phyloP scores from a whole-genome alignment of 53 echinoderm and acorn worm species.

The Pentamera pediparva region DNA sequence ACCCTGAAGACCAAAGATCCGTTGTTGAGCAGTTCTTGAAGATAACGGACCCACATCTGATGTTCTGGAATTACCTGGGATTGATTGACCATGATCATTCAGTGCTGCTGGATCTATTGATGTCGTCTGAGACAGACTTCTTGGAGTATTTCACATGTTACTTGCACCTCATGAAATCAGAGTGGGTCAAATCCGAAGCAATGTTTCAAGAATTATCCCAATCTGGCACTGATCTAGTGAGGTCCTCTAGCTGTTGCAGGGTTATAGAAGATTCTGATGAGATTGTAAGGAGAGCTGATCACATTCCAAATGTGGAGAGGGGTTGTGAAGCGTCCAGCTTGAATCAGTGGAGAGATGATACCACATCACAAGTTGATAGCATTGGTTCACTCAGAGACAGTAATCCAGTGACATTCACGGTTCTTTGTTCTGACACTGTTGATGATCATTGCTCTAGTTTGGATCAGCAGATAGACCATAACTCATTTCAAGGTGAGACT shows the following conservation, averaged over 20 bases:
- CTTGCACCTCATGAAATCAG: constrained; percentile 39
- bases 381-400: too few species aligned
- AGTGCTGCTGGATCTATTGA: constrained; percentile 72
- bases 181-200: constrained; percentile 63
- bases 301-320: too few species aligned
- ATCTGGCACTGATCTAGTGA: neutral
- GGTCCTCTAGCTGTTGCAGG: neutral
- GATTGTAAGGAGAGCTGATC: too few species aligned
- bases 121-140: constrained; percentile 78
- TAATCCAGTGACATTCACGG: too few species aligned
- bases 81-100: constrained; percentile 67
- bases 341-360: too few species aligned
- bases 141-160: constrained; percentile 68
- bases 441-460: too few species aligned
- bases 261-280: neutral
- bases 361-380: too few species aligned
- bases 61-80: constrained; percentile 60
- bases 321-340: too few species aligned
- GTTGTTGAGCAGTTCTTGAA: too few species aligned
- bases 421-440: too few species aligned
- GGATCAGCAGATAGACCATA: too few species aligned
- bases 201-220: constrained; percentile 10
- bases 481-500: too few species aligned
- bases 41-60: constrained; percentile 61
- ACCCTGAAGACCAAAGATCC: neutral